Evolutionary conservation across 1,140 invertebrate species (phyloP).

Genomic region (Zaprionus ghesquierei): DNA sequence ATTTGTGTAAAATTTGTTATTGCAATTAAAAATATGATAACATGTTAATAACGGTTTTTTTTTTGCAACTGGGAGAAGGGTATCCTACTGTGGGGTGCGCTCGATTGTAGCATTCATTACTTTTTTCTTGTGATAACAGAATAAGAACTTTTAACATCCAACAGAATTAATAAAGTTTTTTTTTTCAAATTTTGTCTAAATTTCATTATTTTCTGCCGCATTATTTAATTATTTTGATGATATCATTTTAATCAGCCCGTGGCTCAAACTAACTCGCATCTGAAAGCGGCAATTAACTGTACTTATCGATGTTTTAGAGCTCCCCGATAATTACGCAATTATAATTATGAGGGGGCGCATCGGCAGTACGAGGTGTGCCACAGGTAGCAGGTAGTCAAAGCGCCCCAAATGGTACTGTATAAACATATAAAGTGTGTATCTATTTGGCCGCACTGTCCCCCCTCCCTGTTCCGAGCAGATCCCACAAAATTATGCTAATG

Average conservation of each 20-base stretch:
- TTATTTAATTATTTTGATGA: not conserved
- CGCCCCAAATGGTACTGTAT: not conserved
- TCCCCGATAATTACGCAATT: not conserved
- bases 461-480: not conserved
- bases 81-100: too few species aligned
- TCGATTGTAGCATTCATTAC: too few species aligned
- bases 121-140: too few species aligned
- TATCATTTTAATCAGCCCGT: not conserved
- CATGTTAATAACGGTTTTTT: too few species aligned
- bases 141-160: too few species aligned
- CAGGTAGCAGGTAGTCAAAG: not conserved
- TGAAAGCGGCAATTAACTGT: not conserved
- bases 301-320: not conserved
- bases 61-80: too few species aligned
- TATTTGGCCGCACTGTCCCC: not conserved
- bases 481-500: conserved; percentile 49
- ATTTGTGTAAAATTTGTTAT: too few species aligned
- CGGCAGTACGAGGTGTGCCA: not conserved
- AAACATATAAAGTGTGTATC: conserved; percentile 18
- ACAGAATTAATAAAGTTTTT: too few species aligned
- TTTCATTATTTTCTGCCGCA: too few species aligned
- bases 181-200: too few species aligned
- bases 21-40: too few species aligned
- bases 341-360: not conserved
- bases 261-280: not conserved